Base-by-base conservation (phyloP, 2,888 invertebrate species). In the Encarsia formosa region DNA sequence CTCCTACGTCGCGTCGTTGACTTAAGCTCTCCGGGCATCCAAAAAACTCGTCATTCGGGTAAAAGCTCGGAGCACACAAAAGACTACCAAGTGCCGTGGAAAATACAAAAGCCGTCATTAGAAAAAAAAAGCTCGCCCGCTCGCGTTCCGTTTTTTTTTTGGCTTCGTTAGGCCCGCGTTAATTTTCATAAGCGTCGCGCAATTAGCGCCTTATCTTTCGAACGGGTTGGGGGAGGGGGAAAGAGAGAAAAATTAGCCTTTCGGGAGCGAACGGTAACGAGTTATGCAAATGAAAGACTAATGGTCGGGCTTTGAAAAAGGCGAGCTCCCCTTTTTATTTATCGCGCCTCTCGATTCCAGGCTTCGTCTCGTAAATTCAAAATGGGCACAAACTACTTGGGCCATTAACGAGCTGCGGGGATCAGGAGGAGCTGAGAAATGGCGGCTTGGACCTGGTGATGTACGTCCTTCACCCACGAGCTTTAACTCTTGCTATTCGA, bases 271-370 rank as follows among this genome's bases (percentile, higher is more conserved):
- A 32, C 5, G 26, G 29, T 56, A 52, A 57, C 48, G 53, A 59
- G 57, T n/a, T 50, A 59, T 62, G 62, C 59, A 62, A 62, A 62
- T 62, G 59, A 56, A 61, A 59, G 56, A 58, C 52, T 61, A 61
- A 62, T 62, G 59, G 49, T 52, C 50, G 44, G 40, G 47, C 51
- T 22, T 16, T 31, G 22, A 18, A 13, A 15, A 3, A 5, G 34
- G 19, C 41, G 18, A 11, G 3, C 29, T 26, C 13, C 24, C 29
- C 2, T 11, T 31, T 43, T 22, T 20, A n/a, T 38, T 26, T 32
- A 19, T 29, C 23, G 29, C 22, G 18, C 5, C 29, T 23, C 19
- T 23, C 16, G 35, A 40, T 8, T n/a, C 23, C 20, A 8, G 8
- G 4, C 29, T 42, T 16, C 15, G 20, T 16, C 32, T 42, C 42